These are phyloP conservation scores for Oostethus manadensis DNA, from an alignment of 2,113 vertebrate genomes.

Conservation along the genomic window DNA sequence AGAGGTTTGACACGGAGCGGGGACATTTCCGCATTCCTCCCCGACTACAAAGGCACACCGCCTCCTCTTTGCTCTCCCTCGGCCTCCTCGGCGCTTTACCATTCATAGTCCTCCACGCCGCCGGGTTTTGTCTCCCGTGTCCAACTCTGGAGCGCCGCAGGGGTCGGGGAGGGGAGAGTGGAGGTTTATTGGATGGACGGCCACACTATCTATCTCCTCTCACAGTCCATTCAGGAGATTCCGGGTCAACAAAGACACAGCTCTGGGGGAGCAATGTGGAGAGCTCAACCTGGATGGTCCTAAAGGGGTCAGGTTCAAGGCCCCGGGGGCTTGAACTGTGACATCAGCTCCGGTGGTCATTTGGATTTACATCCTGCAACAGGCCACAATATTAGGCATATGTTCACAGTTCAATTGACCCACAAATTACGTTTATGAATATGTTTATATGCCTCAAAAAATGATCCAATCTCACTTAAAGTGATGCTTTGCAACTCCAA, in stretches of 20 bases:
- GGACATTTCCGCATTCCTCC: conserved; percentile 99
- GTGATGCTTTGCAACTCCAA: no score
- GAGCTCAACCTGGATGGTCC: conserved; percentile 42
- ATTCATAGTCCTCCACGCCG: conserved; percentile 76
- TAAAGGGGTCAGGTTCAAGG: conserved; percentile 68
- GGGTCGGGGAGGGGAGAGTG: conserved; percentile 49
- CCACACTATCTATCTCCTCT: conserved; percentile 57
- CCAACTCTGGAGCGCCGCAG: conserved; percentile 67
- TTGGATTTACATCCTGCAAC: conserved; percentile 2
- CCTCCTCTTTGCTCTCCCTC: conserved; percentile 85
- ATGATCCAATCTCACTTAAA: no score
- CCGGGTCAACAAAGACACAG: conserved; percentile 44
- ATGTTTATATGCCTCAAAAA: background rate
- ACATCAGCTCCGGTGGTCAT: conserved; percentile 55
- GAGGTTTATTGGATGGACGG: conserved; percentile 58
- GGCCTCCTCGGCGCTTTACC: conserved; percentile 81
- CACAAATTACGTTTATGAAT: no score
- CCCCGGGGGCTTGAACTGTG: conserved; percentile 52
- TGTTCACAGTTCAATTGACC: no score
- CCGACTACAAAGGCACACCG: conserved; percentile 94
- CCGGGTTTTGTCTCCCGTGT: conserved; percentile 77
- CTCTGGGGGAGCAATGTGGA: conserved; percentile 44
- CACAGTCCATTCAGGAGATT: conserved; percentile 23
- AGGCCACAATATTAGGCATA: background rate
- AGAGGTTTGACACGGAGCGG: conserved; percentile 96